Evolutionary conservation across 2,888 invertebrate genomes (phyloP), one percentile per base, ranked within the genome.

Genomic region (Oasisia sp.): DNA sequence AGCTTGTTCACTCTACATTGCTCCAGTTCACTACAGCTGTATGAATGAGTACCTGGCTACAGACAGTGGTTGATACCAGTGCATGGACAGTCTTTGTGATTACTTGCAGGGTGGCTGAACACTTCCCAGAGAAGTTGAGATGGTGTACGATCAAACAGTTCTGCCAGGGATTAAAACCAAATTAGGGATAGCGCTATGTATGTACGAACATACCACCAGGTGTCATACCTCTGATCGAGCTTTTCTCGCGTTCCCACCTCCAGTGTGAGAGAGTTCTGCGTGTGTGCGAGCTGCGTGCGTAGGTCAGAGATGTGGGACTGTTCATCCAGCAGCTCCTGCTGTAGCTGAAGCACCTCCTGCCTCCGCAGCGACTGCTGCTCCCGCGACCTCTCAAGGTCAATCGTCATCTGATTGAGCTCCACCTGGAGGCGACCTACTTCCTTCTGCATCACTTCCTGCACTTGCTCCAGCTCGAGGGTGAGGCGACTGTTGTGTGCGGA

Each of bases 301-400:
- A 74, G 74, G 27, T 74, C 74, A 27, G 74, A 74, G 19, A 27
- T 19, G 27, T 74, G 74, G 5, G 74, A 14, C 19, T 74, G 74
- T n/a, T 74, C 74, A 7, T 27, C 74, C n/a, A 74, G 27, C 27
- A 74, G 74, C 27, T 95, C 94, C 93, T 95, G 95, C 93, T 95
- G 95, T 19, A 95, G 94, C 95, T 95, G 92, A 14, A 93, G 92
- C 38, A 90, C 74, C 32, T 93, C 93, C 12, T 92, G 91, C 56
- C 90, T 92, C 91, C 92, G 91, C 19, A 32, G 14, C 9, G 92
- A 89, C 91, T 93, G 32, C 92, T 94, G 94, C 92, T 95, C 95
- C 50, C 95, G 94, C 32, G 94, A 94, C 91, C 94, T 92, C 92
- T 95, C 95, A 90, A 96, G 93, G 91, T 95, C 95, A 38, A 93